These are phyloP conservation scores for Eupeodes luniger DNA, from an alignment of 2,888 invertebrate genomes.

Conservation along the genomic window DNA sequence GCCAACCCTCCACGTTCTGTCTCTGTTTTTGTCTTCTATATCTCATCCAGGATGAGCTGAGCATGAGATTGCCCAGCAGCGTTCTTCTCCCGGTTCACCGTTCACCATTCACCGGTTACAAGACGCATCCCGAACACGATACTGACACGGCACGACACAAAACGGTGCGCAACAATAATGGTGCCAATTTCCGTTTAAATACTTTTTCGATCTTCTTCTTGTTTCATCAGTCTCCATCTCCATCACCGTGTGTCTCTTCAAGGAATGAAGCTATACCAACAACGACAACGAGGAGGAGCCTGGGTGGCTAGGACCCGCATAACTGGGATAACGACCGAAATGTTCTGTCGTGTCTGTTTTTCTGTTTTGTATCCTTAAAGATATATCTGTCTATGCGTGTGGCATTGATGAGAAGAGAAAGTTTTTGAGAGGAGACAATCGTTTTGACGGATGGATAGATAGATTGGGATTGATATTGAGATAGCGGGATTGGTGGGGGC, in stretches of 20 bases:
- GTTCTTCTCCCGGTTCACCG: background rate
- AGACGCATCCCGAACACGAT: constrained; percentile 49
- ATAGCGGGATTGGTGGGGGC: constrained; percentile 2
- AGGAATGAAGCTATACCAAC: background rate
- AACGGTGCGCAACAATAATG: constrained; percentile 75
- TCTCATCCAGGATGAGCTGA: background rate
- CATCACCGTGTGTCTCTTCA: background rate
- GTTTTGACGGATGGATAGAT: constrained; percentile 74
- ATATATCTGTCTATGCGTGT: constrained; percentile 27
- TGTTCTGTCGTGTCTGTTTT: constrained; percentile 51
- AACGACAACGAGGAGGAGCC: background rate
- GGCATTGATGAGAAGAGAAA: constrained; percentile 64
- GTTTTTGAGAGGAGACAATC: constrained; percentile 74
- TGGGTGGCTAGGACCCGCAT: constrained; percentile 48
- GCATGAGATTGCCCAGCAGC: constrained; percentile 67
- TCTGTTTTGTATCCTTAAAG: constrained; percentile 2
- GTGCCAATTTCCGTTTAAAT: constrained; percentile 77
- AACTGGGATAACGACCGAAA: constrained; percentile 73
- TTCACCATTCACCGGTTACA: constrained; percentile 64
- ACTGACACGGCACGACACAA: constrained; percentile 62
- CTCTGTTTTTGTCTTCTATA: background rate
- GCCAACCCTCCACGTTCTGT: background rate
- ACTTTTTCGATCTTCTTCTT: constrained; percentile 72
- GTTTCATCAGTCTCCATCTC: constrained; percentile 44
- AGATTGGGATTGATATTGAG: constrained; percentile 52